Conservation (phyloP, 2,113 vertebrate species). For the Cyanistes caeruleus region DNA sequence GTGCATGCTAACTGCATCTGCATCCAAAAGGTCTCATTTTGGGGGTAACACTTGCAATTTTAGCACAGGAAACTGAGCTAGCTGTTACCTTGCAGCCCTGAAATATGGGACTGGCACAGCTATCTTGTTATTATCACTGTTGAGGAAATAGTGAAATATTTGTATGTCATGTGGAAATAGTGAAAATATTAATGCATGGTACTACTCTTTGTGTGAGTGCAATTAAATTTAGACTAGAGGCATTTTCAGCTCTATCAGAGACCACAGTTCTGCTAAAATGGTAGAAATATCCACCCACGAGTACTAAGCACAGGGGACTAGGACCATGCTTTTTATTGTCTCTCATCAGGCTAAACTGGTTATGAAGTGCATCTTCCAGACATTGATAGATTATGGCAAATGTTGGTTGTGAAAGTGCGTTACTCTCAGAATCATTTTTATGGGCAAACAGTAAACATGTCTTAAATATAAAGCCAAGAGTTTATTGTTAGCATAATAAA, state of each 20-base stretch:
- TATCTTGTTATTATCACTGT: neutral
- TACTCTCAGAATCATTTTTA: neutral
- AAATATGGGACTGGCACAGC: fast-evolving
- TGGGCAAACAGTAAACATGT: neutral
- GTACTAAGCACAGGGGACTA: neutral
- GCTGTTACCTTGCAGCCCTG: neutral
- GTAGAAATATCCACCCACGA: neutral
- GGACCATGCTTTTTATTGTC: neutral
- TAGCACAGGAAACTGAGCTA: neutral
- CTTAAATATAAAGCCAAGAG: neutral
- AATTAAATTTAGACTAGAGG: neutral
- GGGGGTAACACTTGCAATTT: neutral
- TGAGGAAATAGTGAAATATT: neutral
- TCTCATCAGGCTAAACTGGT: neutral
- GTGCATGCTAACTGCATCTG: neutral
- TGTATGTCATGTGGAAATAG: no score
- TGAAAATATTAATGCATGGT: neutral
- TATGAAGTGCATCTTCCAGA: neutral
- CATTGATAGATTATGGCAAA: neutral
- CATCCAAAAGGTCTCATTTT: neutral
- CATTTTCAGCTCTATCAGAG: neutral
- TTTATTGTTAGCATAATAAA: neutral
- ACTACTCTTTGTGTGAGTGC: neutral
- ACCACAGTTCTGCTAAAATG: neutral
- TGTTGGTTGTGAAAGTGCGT: neutral